Evolutionary conservation across 2,797 vertebrate species (phyloP), one percentile per base, ranked within the genome.

Genomic region (Picus viridis): DNA sequence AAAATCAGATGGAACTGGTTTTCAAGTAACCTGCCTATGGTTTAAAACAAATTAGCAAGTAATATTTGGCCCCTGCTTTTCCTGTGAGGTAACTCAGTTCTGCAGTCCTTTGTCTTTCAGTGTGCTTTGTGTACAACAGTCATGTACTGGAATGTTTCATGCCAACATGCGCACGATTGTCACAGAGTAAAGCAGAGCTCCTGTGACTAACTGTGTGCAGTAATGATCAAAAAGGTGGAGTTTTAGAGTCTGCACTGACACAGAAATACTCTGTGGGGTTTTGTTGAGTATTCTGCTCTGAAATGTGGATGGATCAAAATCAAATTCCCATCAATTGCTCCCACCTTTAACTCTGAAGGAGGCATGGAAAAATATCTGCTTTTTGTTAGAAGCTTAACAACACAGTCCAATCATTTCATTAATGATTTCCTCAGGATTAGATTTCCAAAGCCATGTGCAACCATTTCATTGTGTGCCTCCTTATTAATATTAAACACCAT

Each of bases 401-500:
- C 61, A 36, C 65, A 53, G 70, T 49, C 14, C 47, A 54, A 78
- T 88, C 0, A 62, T 75, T 89, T 90, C 74, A 79, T 95, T 89
- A 88, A 75, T 24, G 8, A 43, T 94, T 93, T 93, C 88, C 29
- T 70, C 49, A 47, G 36, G 79, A 90, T 80, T 85, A 47, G 53
- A 54, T 85, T 93, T 86, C 54, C 83, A 86, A 92, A 92, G 69
- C 69, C 75, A 47, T 14, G 27, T 65, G 61, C 2, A 2, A 39
- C 92, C 65, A 39, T 93, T 94, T 92, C 76, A 93, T 94, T 68
- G 41, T 81, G 34, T 26, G 20, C 77, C 56, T 90, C 88, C 61
- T 78, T 80, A 83, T 89, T 93, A 93, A 90, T 89, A 68, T 68
- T 72, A 85, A 88, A 91, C n/a, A 63, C 51, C 45, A 74, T 85